Conservation (phyloP, 2,797 vertebrate species). For the Lepilemur ruficaudatus region DNA sequence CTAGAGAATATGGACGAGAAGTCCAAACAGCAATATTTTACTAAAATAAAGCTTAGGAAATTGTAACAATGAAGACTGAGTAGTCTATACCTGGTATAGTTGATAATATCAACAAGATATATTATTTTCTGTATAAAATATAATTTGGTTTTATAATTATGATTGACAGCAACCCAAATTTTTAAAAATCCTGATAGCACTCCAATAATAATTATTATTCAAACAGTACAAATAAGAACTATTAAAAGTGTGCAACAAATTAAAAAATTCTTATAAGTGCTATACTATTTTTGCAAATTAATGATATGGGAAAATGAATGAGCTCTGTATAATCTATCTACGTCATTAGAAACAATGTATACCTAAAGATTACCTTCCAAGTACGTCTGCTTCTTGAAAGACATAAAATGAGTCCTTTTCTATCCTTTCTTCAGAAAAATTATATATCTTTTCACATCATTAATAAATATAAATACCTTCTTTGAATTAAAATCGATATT, state of each 20-base stretch:
- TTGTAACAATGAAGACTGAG: neutral
- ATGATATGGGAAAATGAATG: neutral
- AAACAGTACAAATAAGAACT: neutral
- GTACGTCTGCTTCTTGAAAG: neutral
- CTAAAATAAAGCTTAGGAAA: neutral
- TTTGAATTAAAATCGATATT: neutral
- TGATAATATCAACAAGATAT: neutral
- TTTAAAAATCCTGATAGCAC: neutral
- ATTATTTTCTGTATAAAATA: neutral
- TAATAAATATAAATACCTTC: neutral
- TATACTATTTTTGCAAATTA: neutral
- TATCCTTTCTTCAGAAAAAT: neutral
- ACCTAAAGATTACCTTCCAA: neutral
- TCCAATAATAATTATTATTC: neutral
- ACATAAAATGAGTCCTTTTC: neutral
- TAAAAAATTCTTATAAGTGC: neutral
- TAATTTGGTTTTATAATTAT: neutral
- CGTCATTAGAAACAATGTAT: neutral
- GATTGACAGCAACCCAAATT: neutral
- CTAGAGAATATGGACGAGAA: neutral
- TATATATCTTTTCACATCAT: neutral
- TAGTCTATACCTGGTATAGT: neutral
- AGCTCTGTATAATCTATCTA: neutral
- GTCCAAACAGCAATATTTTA: neutral
- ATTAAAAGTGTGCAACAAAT: neutral